These are phyloP conservation scores for Phalangium opilio DNA, from an alignment of 2,888 invertebrate species.

Conservation along the genomic window DNA sequence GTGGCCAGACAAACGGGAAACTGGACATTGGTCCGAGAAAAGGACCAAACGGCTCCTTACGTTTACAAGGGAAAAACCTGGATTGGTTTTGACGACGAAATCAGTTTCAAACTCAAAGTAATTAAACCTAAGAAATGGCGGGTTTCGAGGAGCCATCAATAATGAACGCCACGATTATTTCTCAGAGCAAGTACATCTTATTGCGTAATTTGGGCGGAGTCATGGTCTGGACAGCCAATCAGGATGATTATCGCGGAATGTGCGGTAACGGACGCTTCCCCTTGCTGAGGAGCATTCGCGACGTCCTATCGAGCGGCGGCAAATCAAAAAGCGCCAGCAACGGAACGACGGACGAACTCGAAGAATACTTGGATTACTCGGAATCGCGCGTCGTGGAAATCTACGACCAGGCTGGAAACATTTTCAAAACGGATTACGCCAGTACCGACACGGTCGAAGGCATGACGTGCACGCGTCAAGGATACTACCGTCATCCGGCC, in stretches of 20 bases:
- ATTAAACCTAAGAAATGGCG: too few relatives aligned
- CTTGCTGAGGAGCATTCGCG: conserved; percentile 9
- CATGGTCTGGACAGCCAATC: conserved; percentile 13
- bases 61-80: conserved; percentile 9
- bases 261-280: conserved; percentile 17
- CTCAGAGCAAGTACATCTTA: conserved; percentile 11
- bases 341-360: conserved; percentile 4
- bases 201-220: conserved; percentile 13
- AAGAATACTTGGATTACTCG: conserved; percentile 7
- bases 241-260: conserved; percentile 13
- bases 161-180: neutral
- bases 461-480: conserved; percentile 15
- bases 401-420: conserved; percentile 9
- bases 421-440: conserved; percentile 5
- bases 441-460: conserved; percentile 5
- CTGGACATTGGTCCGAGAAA: conserved; percentile 13
- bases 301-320: conserved; percentile 5
- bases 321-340: conserved; percentile 2
- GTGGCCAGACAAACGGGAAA: conserved; percentile 1
- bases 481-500: conserved; percentile 19
- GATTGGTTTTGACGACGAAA: conserved; percentile 17
- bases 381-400: conserved; percentile 14
- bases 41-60: conserved; percentile 13
- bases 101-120: conserved; percentile 9
- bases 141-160: too few relatives aligned